phyloP scores from a whole-genome alignment of 2,797 vertebrate species.

The Heliangelus exortis region DNA sequence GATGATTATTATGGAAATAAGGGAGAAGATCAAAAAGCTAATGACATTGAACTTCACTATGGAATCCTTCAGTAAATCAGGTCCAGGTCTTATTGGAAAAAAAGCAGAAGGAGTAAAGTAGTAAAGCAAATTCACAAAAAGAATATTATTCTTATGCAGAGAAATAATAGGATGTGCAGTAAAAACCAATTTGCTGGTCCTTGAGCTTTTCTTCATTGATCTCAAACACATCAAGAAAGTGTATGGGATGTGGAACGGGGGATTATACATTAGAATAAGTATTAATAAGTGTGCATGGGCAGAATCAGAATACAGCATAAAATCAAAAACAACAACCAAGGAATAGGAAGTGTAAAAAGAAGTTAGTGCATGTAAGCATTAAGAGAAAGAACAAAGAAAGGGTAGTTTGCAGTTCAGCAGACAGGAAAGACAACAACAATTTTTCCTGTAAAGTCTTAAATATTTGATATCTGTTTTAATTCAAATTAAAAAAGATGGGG shows the following conservation, averaged over 20 bases:
- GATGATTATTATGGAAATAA: not conserved
- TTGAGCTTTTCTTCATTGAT: not conserved
- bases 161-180: not conserved
- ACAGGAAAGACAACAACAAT: not conserved
- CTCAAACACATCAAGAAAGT: not conserved
- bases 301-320: not conserved
- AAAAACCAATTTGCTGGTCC: not conserved
- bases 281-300: not conserved
- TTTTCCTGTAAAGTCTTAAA: not conserved
- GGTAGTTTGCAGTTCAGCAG: not conserved
- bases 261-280: not conserved
- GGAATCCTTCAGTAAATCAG: not conserved
- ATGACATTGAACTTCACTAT: not conserved
- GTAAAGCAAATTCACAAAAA: not conserved
- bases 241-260: not conserved
- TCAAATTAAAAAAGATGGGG: not conserved
- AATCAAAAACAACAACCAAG: not conserved
- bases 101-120: not conserved
- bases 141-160: not conserved
- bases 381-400: not conserved
- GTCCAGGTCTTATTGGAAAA: not conserved
- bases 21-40: not conserved
- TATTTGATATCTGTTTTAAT: not conserved
- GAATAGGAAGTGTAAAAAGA: not conserved
- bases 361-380: not conserved